Percentiles rank a stretch among this genome's conserved stretches.
These are phyloP conservation scores for Salticus scenicus DNA, from an alignment of 2,888 invertebrate species.

Conservation along the genomic window DNA sequence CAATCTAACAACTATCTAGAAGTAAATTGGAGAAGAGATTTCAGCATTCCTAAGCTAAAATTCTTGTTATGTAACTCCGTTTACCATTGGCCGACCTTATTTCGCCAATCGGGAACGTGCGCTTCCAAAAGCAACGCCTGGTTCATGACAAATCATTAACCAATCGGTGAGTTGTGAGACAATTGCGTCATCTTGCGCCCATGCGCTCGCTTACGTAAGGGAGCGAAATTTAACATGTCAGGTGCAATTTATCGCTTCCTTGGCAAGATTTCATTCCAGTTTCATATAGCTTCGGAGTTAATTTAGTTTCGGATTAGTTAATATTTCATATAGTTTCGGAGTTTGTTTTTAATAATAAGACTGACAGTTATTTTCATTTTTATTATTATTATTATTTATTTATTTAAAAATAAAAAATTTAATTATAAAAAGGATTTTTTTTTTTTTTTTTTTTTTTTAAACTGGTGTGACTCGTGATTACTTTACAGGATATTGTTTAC, in stretches of 20 bases:
- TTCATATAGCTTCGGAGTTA: not conserved
- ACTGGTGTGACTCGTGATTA: too few species aligned
- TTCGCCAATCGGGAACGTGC: conserved; percentile 52
- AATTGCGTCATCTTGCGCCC: conserved; percentile 59
- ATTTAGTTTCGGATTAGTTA: too few species aligned
- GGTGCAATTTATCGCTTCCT: conserved; percentile 23
- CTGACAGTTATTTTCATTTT: too few species aligned
- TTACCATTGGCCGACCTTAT: conserved; percentile 35
- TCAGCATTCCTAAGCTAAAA: not conserved
- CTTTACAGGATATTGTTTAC: too few species aligned
- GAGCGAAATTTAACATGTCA: conserved; percentile 6
- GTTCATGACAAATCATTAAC: conserved; percentile 51
- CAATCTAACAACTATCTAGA: too few species aligned
- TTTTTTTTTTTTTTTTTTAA: too few species aligned
- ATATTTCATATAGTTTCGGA: too few species aligned
- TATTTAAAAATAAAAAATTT: too few species aligned
- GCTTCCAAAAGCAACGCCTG: conserved; percentile 32
- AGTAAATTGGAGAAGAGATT: not conserved
- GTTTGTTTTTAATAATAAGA: too few species aligned
- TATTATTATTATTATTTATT: too few species aligned
- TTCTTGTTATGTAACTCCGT: not conserved
- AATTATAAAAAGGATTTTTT: too few species aligned
- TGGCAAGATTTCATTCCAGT: conserved; percentile 5
- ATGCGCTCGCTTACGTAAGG: conserved; percentile 20
- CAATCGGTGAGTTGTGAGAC: conserved; percentile 56